These are phyloP conservation scores for Dysmachus trigonus DNA, from an alignment of 2,888 invertebrate species.

Conservation along the genomic window DNA sequence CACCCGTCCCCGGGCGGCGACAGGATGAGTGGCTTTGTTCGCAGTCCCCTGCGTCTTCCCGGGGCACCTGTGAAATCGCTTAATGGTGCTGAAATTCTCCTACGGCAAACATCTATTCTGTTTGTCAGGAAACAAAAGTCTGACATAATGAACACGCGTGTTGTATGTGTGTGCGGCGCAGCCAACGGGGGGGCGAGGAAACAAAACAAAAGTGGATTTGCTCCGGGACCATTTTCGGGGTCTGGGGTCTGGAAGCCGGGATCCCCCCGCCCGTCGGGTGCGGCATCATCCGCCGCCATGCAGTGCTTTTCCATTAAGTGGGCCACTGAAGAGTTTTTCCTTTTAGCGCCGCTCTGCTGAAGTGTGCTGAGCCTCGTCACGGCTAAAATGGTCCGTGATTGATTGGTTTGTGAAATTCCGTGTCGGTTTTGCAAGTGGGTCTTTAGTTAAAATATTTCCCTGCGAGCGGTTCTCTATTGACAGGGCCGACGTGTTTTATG, in stretches of 20 bases:
- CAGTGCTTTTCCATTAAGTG: constrained; percentile 36
- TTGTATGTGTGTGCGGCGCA: background rate
- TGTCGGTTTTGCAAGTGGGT: constrained; percentile 31
- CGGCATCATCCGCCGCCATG: constrained; percentile 9
- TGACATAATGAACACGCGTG: constrained; percentile 15
- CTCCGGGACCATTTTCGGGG: background rate
- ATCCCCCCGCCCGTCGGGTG: background rate
- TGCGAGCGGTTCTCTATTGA: background rate
- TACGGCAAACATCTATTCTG: constrained; percentile 4
- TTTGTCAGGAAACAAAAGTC: constrained; percentile 31
- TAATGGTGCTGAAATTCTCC: constrained; percentile 34
- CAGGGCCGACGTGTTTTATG: constrained; percentile 20
- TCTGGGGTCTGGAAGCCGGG: background rate
- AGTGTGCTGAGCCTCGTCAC: constrained; percentile 18
- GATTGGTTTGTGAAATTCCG: constrained; percentile 29
- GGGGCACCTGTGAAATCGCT: background rate
- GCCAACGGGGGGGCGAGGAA: background rate
- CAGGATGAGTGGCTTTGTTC: background rate
- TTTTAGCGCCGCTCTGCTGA: background rate
- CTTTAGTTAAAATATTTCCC: constrained; percentile 28
- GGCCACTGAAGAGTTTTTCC: constrained; percentile 31
- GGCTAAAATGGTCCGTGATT: constrained; percentile 33
- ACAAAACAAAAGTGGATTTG: constrained; percentile 7
- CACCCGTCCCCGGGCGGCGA: background rate
- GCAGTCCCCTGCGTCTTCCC: background rate